Conservation (phyloP, 2,113 vertebrate genomes). For the Geococcyx californianus region DNA sequence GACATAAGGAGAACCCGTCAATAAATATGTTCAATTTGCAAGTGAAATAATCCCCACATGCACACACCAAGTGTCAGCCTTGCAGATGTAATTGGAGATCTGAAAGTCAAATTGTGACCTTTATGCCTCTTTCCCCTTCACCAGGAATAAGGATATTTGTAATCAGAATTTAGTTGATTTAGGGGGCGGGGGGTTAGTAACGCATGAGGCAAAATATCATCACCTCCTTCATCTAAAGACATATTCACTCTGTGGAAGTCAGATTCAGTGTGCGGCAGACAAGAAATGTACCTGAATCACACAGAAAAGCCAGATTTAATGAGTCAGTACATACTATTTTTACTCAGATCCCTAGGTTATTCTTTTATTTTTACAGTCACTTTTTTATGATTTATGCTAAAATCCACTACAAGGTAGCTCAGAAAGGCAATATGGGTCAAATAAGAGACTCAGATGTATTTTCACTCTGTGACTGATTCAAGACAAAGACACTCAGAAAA, state of each 20-base stretch:
- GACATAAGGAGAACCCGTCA: neutral
- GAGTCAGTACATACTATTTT: conserved; percentile 13
- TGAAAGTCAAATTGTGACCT: conserved; percentile 61
- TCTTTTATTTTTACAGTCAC: neutral
- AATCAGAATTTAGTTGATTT: conserved; percentile 5
- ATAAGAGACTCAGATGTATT: neutral
- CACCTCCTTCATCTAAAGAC: neutral
- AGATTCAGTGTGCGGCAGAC: conserved; percentile 8
- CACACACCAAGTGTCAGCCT: neutral
- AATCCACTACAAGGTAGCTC: neutral
- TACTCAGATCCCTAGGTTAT: neutral
- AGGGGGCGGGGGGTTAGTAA: neutral
- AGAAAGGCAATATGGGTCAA: neutral
- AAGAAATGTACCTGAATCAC: conserved; percentile 3
- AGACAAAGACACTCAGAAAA: neutral
- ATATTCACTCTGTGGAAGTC: neutral
- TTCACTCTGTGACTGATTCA: neutral
- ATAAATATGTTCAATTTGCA: conserved; percentile 39
- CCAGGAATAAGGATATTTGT: conserved; percentile 20
- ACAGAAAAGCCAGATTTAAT: conserved; percentile 22
- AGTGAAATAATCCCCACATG: conserved; percentile 24
- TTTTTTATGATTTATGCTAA: neutral
- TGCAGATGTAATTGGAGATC: conserved; percentile 22
- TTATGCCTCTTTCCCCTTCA: neutral
- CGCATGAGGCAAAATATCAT: neutral